Evolutionary conservation across 2,888 invertebrate genomes (phyloP).

Genomic region (Xanthostigma xanthostigma): DNA sequence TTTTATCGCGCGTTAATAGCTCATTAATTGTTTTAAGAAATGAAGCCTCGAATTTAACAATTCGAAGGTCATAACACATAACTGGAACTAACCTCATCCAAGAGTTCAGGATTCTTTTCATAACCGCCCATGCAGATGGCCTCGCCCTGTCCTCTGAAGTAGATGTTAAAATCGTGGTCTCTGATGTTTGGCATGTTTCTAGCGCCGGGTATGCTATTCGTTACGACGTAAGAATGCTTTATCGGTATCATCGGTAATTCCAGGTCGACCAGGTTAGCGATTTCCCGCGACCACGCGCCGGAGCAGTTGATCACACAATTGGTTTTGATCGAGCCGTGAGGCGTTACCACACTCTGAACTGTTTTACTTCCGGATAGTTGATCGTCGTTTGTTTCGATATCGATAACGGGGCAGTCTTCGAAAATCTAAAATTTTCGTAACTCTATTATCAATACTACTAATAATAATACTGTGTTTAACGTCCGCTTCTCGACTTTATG

Average conservation of each 20-base stretch:
- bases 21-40: too few relatives aligned
- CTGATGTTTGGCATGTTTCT: slow-evolving; percentile 66
- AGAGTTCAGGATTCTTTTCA: slow-evolving; percentile 67
- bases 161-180: slow-evolving; percentile 72
- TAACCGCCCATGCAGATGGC: slow-evolving; percentile 77
- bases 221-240: slow-evolving; percentile 79
- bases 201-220: slow-evolving; percentile 61
- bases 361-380: slow-evolving; percentile 42
- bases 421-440: slow-evolving; percentile 35
- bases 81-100: slow-evolving; percentile 45
- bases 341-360: slow-evolving; percentile 62
- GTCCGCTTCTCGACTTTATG: too few relatives aligned
- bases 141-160: slow-evolving; percentile 72
- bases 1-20: too few relatives aligned
- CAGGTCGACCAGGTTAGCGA: slow-evolving; percentile 50
- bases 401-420: slow-evolving; percentile 60
- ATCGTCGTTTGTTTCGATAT: slow-evolving; percentile 50
- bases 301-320: slow-evolving; percentile 64
- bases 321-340: slow-evolving; percentile 59
- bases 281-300: slow-evolving; percentile 69
- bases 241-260: slow-evolving; percentile 66
- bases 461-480: too few relatives aligned
- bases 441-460: background rate
- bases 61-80: too few relatives aligned
- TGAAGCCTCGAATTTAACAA: too few relatives aligned